These are phyloP conservation scores for Peromyscus nudipes DNA, from an alignment of 2,797 vertebrate genomes.

Conservation along the genomic window DNA sequence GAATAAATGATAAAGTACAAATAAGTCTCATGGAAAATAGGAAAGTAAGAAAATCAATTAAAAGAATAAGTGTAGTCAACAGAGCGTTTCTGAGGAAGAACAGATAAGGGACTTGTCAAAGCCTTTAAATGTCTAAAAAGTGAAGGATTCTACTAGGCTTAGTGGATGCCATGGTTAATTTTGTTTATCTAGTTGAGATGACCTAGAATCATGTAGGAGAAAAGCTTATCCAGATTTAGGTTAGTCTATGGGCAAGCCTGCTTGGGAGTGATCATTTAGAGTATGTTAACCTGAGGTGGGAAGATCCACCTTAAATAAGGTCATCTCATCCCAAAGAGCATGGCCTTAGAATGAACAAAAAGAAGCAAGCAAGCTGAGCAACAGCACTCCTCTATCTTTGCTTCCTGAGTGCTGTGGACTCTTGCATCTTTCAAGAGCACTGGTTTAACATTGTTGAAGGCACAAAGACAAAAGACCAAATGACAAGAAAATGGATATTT, in stretches of 20 bases:
- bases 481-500: background rate
- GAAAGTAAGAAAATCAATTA: background rate
- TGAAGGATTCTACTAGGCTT: background rate
- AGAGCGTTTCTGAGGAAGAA: background rate
- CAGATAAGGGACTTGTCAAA: background rate
- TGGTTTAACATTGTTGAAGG: no score
- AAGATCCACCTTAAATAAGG: background rate
- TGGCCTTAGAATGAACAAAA: no score
- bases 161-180: background rate
- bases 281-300: background rate
- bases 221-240: background rate
- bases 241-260: background rate
- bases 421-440: background rate
- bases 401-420: no score
- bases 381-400: background rate
- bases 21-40: background rate
- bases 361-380: background rate
- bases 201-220: no score
- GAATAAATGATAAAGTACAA: background rate
- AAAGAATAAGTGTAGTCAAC: background rate
- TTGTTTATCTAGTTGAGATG: background rate
- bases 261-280: background rate
- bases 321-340: background rate
- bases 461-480: background rate
- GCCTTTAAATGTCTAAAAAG: background rate